A percentile compares a stretch with the other conserved stretches of the same genome.
Conservation (phyloP, 1,140 invertebrate genomes). For the Drosophila santomea region DNA sequence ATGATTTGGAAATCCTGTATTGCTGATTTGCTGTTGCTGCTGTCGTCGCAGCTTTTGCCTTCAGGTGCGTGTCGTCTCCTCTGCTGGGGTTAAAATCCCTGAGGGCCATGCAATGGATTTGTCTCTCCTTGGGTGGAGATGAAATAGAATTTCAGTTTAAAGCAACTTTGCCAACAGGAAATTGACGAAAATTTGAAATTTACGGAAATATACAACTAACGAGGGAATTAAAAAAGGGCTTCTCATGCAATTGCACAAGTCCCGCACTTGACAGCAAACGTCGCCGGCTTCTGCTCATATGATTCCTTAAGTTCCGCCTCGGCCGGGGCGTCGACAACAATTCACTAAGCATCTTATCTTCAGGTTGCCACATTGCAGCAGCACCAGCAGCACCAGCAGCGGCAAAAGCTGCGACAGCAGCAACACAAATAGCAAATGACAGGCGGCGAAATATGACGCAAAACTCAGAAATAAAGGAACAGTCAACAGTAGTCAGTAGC, state of each 20-base stretch:
- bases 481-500: slow-evolving; percentile 28
- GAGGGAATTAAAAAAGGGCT: slow-evolving; percentile 44
- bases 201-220: slow-evolving; percentile 44
- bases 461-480: slow-evolving; percentile 44
- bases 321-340: slow-evolving; percentile 19
- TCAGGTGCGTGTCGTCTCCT: slow-evolving; percentile 53
- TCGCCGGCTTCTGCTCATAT: slow-evolving; percentile 18
- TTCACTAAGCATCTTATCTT: slow-evolving; percentile 68
- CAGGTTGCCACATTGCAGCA: slow-evolving; percentile 62
- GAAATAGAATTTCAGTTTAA: slow-evolving; percentile 44
- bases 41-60: slow-evolving; percentile 73
- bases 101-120: slow-evolving; percentile 68
- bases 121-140: slow-evolving; percentile 29
- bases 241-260: slow-evolving; percentile 22
- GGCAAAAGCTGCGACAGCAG: slow-evolving; percentile 9
- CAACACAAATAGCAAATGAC: slow-evolving; percentile 45
- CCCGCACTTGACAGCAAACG: slow-evolving; percentile 3
- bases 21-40: slow-evolving; percentile 70
- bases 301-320: slow-evolving; percentile 49
- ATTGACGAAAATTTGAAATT: slow-evolving; percentile 31
- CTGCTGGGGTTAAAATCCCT: slow-evolving; percentile 69
- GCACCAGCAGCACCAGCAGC: background rate
- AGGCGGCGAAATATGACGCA: slow-evolving; percentile 52
- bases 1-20: slow-evolving; percentile 82
- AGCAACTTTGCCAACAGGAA: slow-evolving; percentile 36